These are phyloP conservation scores for Pachycephala philippinensis DNA, from an alignment of 2,113 vertebrate genomes.

Conservation along the genomic window DNA sequence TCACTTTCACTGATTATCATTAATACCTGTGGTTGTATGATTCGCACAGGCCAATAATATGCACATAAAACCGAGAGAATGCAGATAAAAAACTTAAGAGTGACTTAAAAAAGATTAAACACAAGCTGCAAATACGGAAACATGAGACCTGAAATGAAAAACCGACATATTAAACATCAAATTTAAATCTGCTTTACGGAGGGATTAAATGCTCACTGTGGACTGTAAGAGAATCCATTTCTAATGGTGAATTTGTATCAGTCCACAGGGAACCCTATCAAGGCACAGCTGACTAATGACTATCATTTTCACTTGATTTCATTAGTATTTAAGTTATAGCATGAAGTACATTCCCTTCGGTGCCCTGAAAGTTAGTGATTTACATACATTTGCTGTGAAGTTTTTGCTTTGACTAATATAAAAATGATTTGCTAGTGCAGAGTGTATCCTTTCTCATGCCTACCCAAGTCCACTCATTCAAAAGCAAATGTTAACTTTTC, in stretches of 20 bases:
- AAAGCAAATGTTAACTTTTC: conserved; percentile 64
- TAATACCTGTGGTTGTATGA: conserved; percentile 11
- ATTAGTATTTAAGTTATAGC: conserved; percentile 74
- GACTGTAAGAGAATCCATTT: conserved; percentile 55
- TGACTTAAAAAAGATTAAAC: conserved; percentile 58
- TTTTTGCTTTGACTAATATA: conserved; percentile 56
- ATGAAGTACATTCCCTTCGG: conserved; percentile 50
- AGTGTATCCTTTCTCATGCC: not conserved
- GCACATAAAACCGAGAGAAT: not conserved
- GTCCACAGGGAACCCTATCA: conserved; percentile 56
- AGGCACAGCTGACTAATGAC: conserved; percentile 68
- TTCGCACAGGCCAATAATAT: not conserved
- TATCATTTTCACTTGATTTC: conserved; percentile 74
- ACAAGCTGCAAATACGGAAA: not conserved
- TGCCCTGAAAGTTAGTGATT: conserved; percentile 62
- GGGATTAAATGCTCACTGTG: conserved; percentile 54
- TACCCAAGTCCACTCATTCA: conserved; percentile 36
- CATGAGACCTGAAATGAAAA: conserved; percentile 14
- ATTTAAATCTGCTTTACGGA: conserved; percentile 66
- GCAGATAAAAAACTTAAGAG: conserved; percentile 2
- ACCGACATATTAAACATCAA: conserved; percentile 42
- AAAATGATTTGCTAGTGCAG: conserved; percentile 58
- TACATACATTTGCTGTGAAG: conserved; percentile 51
- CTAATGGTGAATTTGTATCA: conserved; percentile 65
- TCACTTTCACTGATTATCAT: not conserved